Base-by-base conservation (phyloP, 1,140 invertebrate species). In the Drosophila lacteicornis region DNA sequence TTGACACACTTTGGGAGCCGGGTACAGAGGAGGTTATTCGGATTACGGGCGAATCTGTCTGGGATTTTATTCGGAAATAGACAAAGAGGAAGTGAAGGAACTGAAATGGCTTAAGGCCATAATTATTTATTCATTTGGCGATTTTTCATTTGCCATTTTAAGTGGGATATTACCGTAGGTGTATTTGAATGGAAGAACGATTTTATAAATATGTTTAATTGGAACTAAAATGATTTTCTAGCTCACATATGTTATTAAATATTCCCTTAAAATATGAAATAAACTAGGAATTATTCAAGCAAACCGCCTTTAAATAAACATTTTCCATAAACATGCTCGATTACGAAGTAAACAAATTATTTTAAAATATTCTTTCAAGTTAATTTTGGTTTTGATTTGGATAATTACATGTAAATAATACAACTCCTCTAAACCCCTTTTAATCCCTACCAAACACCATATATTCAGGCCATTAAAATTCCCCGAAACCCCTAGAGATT, bases 1-100 rank as follows among this genome's bases (percentile, higher is more conserved):
- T 80, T 87, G 83, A 88, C 83, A 86, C 57, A 87, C 80, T 74
- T 78, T 51, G 56, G 27, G 43, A 40, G 51, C 17, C 1, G 6
- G 50, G 38, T 63, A 43, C 50, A 27, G 6, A 6, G 63, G 27
- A 67, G 68, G 49, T 46, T 46, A 55, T 38, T 43, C 19, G 17
- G 40, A 60, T 45, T 25, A 50, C 46, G 19, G 19, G 17, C 22
- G 38, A 25, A 75, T 45, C 43, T 57, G 58, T 56, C 51, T 75
- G 22, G 33, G 33, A 57, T 51, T 43, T 22, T 49, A 25, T 75
- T 19, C 22, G 47, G 68, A 40, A n/a, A n/a, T 17, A n/a, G 27
- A 17, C 38, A n/a, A 36, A n/a, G 4, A 30, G 67, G 53, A 73
- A 42, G 50, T 42, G 12, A 7, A 56, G 17, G 33, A 22, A 50